These are phyloP conservation scores for Fragariocoptes setiger DNA, from an alignment of 1,140 invertebrate species.

Conservation along the genomic window DNA sequence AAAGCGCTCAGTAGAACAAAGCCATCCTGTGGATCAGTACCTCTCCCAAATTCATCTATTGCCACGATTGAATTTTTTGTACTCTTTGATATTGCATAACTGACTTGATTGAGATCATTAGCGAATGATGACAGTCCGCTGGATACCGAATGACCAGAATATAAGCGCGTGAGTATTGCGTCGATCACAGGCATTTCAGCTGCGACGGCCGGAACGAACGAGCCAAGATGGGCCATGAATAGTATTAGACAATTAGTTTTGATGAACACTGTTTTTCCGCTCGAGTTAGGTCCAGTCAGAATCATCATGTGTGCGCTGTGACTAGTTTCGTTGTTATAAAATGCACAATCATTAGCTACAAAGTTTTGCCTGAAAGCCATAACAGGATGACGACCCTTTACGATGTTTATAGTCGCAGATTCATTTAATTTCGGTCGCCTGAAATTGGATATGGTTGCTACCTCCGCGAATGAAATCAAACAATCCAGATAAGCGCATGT, in stretches of 20 bases:
- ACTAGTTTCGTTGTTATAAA: slow-evolving; percentile 20
- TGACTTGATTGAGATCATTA: slow-evolving; percentile 47
- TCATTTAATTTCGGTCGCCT: slow-evolving; percentile 27
- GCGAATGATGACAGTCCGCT: slow-evolving; percentile 49
- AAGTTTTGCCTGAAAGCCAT: slow-evolving; percentile 28
- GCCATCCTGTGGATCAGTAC: slow-evolving; percentile 42
- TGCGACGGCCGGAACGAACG: slow-evolving; percentile 44
- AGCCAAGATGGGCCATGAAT: slow-evolving; percentile 57
- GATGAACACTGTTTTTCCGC: slow-evolving; percentile 66
- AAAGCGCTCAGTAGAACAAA: slow-evolving; percentile 30
- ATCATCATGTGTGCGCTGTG: slow-evolving; percentile 31
- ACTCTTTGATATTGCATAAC: slow-evolving; percentile 28
- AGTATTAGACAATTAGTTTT: slow-evolving; percentile 42
- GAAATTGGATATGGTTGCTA: slow-evolving; percentile 35
- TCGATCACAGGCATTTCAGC: slow-evolving; percentile 34
- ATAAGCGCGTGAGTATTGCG: slow-evolving; percentile 38
- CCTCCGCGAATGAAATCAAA: slow-evolving; percentile 32
- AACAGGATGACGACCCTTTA: slow-evolving; percentile 40
- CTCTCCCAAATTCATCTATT: slow-evolving; percentile 69
- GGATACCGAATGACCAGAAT: slow-evolving; percentile 35
- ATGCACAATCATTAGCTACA: slow-evolving; percentile 29
- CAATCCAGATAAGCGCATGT: slow-evolving; percentile 37
- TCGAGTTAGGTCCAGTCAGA: slow-evolving; percentile 56
- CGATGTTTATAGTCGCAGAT: slow-evolving; percentile 28
- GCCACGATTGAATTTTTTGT: slow-evolving; percentile 35